Conservation (phyloP, 2,888 invertebrate genomes). For the Metalampra italica region DNA sequence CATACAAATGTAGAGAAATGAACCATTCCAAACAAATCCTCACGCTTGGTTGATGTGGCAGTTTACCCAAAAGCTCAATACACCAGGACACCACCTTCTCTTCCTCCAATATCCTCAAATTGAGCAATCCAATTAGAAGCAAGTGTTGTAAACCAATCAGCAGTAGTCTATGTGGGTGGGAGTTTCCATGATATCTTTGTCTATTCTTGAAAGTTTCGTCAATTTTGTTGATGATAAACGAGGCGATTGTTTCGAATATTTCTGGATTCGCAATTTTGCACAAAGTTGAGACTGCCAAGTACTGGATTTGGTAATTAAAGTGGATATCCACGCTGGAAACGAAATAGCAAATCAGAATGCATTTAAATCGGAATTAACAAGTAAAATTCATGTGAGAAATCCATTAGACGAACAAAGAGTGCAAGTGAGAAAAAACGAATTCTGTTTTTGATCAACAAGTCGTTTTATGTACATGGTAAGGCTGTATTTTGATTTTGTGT, state of each 20-base stretch:
- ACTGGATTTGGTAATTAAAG: constrained; percentile 55
- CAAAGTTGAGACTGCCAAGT: constrained; percentile 36
- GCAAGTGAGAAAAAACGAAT: no score
- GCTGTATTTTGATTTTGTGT: no score
- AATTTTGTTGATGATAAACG: constrained; percentile 45
- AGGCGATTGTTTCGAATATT: constrained; percentile 32
- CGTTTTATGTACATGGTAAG: no score
- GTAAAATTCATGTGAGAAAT: not conserved
- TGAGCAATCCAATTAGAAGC: constrained; percentile 40
- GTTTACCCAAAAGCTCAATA: constrained; percentile 44
- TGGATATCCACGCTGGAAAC: constrained; percentile 43
- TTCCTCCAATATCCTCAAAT: constrained; percentile 25
- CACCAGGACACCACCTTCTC: constrained; percentile 42
- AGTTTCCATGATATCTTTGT: constrained; percentile 63
- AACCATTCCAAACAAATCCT: constrained; percentile 63
- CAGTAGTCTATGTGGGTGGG: constrained; percentile 52
- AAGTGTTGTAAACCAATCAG: constrained; percentile 53
- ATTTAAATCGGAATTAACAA: not conserved
- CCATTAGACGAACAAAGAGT: no score
- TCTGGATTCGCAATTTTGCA: constrained; percentile 38
- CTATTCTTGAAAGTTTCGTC: constrained; percentile 51
- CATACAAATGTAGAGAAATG: constrained; percentile 47
- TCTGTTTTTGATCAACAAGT: no score
- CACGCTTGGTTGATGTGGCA: constrained; percentile 63
- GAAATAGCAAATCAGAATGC: no score